phyloP scores from a whole-genome alignment of 2,113 vertebrate species.

The Hylia prasina region DNA sequence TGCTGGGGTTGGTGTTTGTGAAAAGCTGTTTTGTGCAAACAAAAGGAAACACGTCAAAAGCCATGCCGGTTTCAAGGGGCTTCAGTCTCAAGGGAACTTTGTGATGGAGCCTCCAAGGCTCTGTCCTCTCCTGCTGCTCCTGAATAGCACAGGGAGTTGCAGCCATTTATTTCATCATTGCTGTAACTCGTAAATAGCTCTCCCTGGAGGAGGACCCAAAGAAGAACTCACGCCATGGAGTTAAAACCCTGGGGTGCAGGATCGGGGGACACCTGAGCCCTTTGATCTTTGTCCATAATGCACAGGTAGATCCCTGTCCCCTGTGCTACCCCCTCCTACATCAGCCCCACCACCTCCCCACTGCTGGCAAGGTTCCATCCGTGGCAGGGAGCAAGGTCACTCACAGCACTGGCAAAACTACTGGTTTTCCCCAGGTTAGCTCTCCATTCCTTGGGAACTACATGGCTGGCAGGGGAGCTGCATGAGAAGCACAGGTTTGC shows the following conservation, averaged over 20 bases:
- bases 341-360: neutral
- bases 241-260: neutral
- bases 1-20: constrained; percentile 81
- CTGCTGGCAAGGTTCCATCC: neutral
- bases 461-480: neutral
- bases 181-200: neutral
- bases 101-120: fast-evolving
- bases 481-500: neutral
- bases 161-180: neutral
- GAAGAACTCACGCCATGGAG: neutral
- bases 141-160: neutral
- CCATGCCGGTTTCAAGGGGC: neutral
- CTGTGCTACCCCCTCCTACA: fast-evolving
- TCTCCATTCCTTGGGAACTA: neutral
- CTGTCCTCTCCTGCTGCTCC: neutral
- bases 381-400: neutral
- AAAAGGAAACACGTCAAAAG: neutral
- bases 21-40: constrained; percentile 73
- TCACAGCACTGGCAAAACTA: neutral
- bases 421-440: neutral
- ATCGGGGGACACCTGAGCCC: fast-evolving
- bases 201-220: neutral
- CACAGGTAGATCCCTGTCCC: neutral
- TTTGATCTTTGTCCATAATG: fast-evolving
- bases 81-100: neutral